Evolutionary conservation across 2,888 invertebrate genomes (phyloP).

Genomic region (Mesorhabditis spiculigera): DNA sequence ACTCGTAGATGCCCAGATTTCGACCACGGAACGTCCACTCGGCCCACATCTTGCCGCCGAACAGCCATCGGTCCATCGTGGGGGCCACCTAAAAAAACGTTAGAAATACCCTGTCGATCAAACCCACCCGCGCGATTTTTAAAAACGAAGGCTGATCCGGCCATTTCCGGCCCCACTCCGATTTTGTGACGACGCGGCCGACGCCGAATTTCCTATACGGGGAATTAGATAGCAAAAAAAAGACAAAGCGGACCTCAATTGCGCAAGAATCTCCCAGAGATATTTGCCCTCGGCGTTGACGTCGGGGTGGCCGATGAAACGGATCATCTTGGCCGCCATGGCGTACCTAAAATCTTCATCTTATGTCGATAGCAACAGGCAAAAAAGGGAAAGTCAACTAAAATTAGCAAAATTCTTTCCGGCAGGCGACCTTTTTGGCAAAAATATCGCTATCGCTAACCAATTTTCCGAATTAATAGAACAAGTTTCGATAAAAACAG

Average conservation of each 20-base stretch:
- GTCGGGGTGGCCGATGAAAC: conserved; percentile 55
- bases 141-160: conserved; percentile 54
- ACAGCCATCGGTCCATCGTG: conserved; percentile 54
- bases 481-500: too few relatives aligned
- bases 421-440: too few relatives aligned
- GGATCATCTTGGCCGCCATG: conserved; percentile 29
- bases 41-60: conserved; percentile 46
- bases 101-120: conserved; percentile 3
- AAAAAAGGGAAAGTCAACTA: too few relatives aligned
- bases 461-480: too few relatives aligned
- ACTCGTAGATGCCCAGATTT: conserved; percentile 52
- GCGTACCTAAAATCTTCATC: too few relatives aligned
- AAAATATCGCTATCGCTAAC: too few relatives aligned
- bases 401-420: too few relatives aligned
- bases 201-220: conserved; percentile 45
- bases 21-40: conserved; percentile 55
- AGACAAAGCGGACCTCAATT: conserved; percentile 23
- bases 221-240: background rate
- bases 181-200: conserved; percentile 53
- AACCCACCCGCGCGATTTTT: conserved; percentile 44
- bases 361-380: too few relatives aligned
- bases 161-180: conserved; percentile 57
- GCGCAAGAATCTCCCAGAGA: conserved; percentile 55
- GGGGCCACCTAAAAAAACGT: conserved; percentile 45
- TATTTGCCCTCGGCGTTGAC: conserved; percentile 53